Evolutionary conservation across 2,113 vertebrate species (phyloP), one percentile per base, ranked within the genome.

Genomic region (Phrynosoma platyrhinos): DNA sequence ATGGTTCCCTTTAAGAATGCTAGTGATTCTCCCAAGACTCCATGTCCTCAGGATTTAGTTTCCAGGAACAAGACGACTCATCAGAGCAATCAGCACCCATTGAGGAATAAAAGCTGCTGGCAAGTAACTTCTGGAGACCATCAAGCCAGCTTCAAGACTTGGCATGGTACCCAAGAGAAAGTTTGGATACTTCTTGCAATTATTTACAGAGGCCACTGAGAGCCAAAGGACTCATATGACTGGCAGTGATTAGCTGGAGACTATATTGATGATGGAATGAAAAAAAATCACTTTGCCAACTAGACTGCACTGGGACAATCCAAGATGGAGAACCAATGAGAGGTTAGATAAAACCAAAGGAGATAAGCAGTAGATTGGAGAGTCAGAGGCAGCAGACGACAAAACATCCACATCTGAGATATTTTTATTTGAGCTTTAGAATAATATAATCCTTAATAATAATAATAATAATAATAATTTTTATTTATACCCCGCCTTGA

Each of bases 221-320:
- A 96, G 94, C 93, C 93, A 94, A 92, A 93, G 94, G 90, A 92
- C 84, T 93, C 91, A 93, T 82, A 87, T 89, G 95, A 94, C 96
- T 95, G 93, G 91, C 9, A 93, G 91, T 96, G 97, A 97, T 97
- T 97, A 97, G 94, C 95, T 95, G 91, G 95, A 96, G 96, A 96
- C 96, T 95, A 96, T 97, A 97, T 96, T 97, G 96, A 97, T 96
- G 97, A 97, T 97, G 96, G 96, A 97, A 97, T 97, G n/a, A n/a
- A n/a, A 97, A 97, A 97, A 97, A 96, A 96, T 96, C 95, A 97
- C 96, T 97, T 96, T 96, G 95, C 96, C 95, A 96, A 94, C 95
- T 97, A 97, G 96, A 92, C 94, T 96, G 96, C 93, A 95, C 88
- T 91, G 94, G 95, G 92, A 95, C 95, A 96, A 97, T 96, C 95